Evolutionary conservation across 2,888 invertebrate genomes (phyloP), one percentile per base, ranked within the genome.

Genomic region (Myopa testacea): DNA sequence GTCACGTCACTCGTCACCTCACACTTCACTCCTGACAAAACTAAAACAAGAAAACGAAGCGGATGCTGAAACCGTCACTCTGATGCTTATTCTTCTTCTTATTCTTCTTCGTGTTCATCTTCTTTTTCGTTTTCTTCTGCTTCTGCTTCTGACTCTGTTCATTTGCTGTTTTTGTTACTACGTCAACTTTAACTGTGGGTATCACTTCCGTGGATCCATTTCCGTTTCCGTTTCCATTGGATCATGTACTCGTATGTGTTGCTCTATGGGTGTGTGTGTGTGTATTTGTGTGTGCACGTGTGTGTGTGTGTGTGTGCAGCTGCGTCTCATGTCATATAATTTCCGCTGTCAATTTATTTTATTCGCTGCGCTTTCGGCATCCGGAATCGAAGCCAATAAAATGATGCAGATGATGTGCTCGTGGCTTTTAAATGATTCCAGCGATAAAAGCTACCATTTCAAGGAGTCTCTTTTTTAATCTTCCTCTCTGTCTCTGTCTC

Each of bases 271-370:
- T 14, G 65, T 65, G 14, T 12, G 16, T 34, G 38, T 16, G 4
- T 58, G 58, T 10, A 19, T 58, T 58, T 16, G 58, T 58, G 10
- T 58, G n/a, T 50, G 12, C 7, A 50, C 19, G 26, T n/a, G 26
- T 38, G 4, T 65, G 37, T 37, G 65, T 65, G 14, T 34, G 62
- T 62, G 5, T 10, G 12, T 16, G 26, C 62, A n/a, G 26, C 19
- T 40, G 16, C 34, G 40, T 75, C 38, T 75, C 58, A 67, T 67
- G 52, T 67, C 60, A 67, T 58, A 55, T 67, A 75, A 75, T 75
- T 75, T 75, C 67, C 75, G 75, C 55, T 75, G 75, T 75, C 65
- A 75, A 67, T 75, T 75, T 65, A 75, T 67, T 67, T 75, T 55
- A 67, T 67, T 52, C 38, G 37, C 67, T 72, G n/a, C 67, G 60